These are phyloP conservation scores for Turritopsis dohrnii DNA, from an alignment of 30 jellyfish, hydroid and myxozoan species.

Conservation along the genomic window DNA sequence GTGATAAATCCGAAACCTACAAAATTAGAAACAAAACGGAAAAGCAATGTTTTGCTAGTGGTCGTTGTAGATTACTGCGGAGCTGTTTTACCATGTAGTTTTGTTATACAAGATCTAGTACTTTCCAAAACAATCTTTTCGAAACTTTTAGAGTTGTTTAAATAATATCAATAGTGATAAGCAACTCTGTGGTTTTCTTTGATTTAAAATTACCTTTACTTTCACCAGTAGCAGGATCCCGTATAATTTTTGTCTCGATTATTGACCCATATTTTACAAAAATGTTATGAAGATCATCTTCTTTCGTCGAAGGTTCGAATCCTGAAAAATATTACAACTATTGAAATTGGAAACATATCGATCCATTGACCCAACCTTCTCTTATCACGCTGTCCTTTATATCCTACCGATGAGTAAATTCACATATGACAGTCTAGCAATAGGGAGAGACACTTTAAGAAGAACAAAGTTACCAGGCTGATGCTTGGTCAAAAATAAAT, in stretches of 20 bases:
- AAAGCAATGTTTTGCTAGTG: not conserved
- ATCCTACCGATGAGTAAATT: too few species aligned
- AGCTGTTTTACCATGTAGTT: not conserved
- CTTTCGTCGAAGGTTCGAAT: conserved; percentile 13
- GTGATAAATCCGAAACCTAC: conserved; percentile 34
- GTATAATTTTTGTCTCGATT: conserved; percentile 32
- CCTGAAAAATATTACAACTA: not conserved
- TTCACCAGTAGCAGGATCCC: conserved; percentile 11
- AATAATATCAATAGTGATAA: too few species aligned
- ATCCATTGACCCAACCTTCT: not conserved
- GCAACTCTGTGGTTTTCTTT: too few species aligned
- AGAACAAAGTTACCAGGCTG: too few species aligned
- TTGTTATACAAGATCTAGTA: too few species aligned
- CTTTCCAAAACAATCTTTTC: not conserved
- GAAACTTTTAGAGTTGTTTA: not conserved
- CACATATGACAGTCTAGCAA: too few species aligned
- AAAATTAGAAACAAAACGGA: not conserved
- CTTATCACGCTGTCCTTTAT: too few species aligned
- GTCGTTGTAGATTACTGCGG: not conserved
- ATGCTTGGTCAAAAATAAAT: too few species aligned
- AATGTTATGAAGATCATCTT: conserved; percentile 28
- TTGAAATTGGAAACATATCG: not conserved
- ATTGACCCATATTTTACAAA: conserved; percentile 19
- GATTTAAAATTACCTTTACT: conserved; percentile 18
- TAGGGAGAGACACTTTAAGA: too few species aligned